Base-by-base conservation (phyloP, 1,140 invertebrate species). In the Drosophila simulans region DNA sequence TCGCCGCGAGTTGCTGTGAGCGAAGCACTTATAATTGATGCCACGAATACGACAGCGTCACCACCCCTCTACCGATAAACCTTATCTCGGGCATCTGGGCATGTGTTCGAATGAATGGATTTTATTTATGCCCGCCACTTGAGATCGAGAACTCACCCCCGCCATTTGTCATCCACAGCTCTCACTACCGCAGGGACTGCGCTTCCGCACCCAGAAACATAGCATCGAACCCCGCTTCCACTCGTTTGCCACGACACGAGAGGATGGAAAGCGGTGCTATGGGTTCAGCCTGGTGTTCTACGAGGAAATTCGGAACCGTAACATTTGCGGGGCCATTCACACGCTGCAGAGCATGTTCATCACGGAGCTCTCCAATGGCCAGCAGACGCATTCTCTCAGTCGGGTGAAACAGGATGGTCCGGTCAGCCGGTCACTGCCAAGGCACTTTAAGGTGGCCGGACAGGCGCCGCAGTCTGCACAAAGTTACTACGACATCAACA, bases 261-360 rank as follows among this genome's bases (percentile, higher is more conserved):
- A 99, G 94, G 98, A 99, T 95, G 99, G 98, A 46, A 96, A 96
- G 68, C 94, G 98, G 77, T 96, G 96, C 53, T 98, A 98, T 94
- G 99, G 99, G 40, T 98, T 98, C 91, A 97, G 97, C 79, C 94
- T 98, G 62, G 95, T 98, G 12, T 99, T 99, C 93, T 99, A 97
- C 93, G 98, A 99, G 93, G 97, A 98, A 93, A 97, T 98, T 73
- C 95, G 95, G 52, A 98, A 98, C 92, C 94, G 95, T 51, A 97
- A 98, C 92, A 98, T 99, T 76, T 98, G 97, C 92, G 96, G 95
- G 74, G 98, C 98, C 39, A 98, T 99, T 95, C 97, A 98, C 92
- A 98, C 97, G 7, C 94, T 99, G 52, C 93, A 96, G 95, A 96
- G 97, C 71, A 98, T 98, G 97, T 97, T 98, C 92, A 95, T 97